Evolutionary conservation across 1,140 invertebrate genomes (phyloP).

Genomic region (Pachypsylla venusta): DNA sequence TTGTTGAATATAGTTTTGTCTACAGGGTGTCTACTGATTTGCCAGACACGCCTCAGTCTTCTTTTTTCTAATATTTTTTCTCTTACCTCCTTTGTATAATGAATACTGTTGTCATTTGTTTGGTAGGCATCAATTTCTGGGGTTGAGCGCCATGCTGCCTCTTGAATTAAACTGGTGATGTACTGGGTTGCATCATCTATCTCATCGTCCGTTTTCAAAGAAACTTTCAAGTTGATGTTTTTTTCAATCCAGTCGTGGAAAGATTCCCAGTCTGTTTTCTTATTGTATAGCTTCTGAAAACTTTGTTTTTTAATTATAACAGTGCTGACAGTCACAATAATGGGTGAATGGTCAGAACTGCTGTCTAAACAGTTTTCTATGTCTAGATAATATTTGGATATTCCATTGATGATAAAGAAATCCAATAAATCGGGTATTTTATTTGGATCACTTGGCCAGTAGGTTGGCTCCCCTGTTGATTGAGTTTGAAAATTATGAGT

Average conservation of each 20-base stretch:
- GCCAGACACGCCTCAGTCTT: no score
- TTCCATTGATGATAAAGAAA: conserved; percentile 10
- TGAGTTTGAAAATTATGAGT: neutral
- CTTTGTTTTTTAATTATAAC: neutral
- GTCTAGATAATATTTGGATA: neutral
- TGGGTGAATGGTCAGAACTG: neutral
- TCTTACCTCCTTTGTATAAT: neutral
- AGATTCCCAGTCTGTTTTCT: neutral
- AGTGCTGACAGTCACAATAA: neutral
- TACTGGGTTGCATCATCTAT: neutral
- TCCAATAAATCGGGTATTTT: conserved; percentile 11
- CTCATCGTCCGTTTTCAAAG: conserved; percentile 7
- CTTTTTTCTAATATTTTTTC: neutral
- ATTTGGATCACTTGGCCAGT: conserved; percentile 6
- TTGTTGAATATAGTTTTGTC: neutral
- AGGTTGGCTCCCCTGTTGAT: neutral
- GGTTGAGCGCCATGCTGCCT: conserved; percentile 6
- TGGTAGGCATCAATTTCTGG: neutral
- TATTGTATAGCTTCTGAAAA: neutral
- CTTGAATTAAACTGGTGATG: conserved; percentile 5
- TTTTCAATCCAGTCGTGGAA: neutral
- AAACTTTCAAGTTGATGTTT: neutral
- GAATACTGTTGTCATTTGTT: no score
- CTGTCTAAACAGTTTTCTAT: neutral
- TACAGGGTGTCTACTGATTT: neutral